Base-by-base conservation (phyloP, 2,888 invertebrate species). In the Dynastes grantii region DNA sequence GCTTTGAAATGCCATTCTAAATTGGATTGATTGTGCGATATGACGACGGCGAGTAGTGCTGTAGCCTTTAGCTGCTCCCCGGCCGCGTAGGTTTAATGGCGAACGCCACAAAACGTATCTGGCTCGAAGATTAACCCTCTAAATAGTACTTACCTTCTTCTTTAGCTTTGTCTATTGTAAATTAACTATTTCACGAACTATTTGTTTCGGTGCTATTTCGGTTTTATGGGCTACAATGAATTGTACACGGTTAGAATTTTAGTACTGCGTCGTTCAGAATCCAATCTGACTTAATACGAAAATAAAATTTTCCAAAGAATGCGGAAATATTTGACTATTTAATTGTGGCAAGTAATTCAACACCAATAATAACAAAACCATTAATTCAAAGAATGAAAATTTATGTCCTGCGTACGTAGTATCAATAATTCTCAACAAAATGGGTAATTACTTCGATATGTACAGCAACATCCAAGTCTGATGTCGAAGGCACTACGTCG, bases 1-100 rank as follows among this genome's bases (percentile, higher is more conserved):
- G 84, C 83, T 87, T 87, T 86, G 86, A 86, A 85, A 86, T 86
- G 87, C 86, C 87, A 86, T 83, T 87, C 85, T 87, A 87, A 87
- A 87, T 87, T 87, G 87, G 86, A 86, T 85, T 85, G 87, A 87
- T 87, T 85, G 86, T 86, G 86, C 86, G 86, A 86, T 87, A 87
- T 86, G 85, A 85, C 45, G 49, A 32, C 37, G 64, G 64, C 63
- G 51, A 22, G 29, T 40, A 65, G 16, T 40, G 40, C 16, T 37
- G 16, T 65, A 53, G 68, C 51, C 51, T 22, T 68, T 51, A 68
- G 68, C 68, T 27, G 40, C n/a, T 32, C 3, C 29, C 13, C 63
- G 63, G 11, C 8, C 29, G 63, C 63, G 13, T 22, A 58, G 9
- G 55, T 58, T 58, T 58, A 58, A 58, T 58, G 9, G 55, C 55